Evolutionary conservation across 1,140 invertebrate genomes (phyloP), one percentile per base, ranked within the genome.

Genomic region (Drosophila punjabiensis): DNA sequence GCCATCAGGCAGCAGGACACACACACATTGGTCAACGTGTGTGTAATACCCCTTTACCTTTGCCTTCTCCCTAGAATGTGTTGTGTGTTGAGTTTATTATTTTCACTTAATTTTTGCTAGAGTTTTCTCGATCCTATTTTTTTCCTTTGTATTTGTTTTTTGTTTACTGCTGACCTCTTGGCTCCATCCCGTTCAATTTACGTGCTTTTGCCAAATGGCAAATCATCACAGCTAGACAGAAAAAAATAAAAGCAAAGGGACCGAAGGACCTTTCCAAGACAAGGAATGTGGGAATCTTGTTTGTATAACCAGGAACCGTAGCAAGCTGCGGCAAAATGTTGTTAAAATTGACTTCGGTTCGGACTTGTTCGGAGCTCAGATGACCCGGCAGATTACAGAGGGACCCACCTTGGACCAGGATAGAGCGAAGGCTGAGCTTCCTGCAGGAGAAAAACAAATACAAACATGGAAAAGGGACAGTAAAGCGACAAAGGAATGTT

Each of bases 91-190:
- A 69, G 85, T 89, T 88, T 89, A 88, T 88, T 88, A 88, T 89
- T 88, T 88, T 88, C 85, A 88, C 84, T 88, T 88, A 88, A 88
- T 89, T 88, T 88, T 82, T 79, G 85, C 84, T 69, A 35, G 74
- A 85, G 73, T 81, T 73, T 43, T 52, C 52, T 37, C 14, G 39
- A 16, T 56, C 30, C 30, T 7, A 14, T 18, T 45, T 39, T 48
- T 14, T 65, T 14, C 41, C 33, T 68, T 16, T 59, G 48, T 33
- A 58, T 39, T 56, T 41, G 30, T 59, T 71, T 43, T 56, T 50
- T 77, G 48, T 74, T 74, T 74, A 55, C 60, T 45, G 48, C 65
- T 65, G 64, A 81, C 64, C 64, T 43, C 64, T 45, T 43, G 64
- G 39, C 37, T n/a, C 63, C 37, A 30, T 10, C 37, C 20, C 30